These are phyloP conservation scores for Crambe crambe DNA, from an alignment of 37 sponge, comb jelly and placozoan species.

Conservation along the genomic window DNA sequence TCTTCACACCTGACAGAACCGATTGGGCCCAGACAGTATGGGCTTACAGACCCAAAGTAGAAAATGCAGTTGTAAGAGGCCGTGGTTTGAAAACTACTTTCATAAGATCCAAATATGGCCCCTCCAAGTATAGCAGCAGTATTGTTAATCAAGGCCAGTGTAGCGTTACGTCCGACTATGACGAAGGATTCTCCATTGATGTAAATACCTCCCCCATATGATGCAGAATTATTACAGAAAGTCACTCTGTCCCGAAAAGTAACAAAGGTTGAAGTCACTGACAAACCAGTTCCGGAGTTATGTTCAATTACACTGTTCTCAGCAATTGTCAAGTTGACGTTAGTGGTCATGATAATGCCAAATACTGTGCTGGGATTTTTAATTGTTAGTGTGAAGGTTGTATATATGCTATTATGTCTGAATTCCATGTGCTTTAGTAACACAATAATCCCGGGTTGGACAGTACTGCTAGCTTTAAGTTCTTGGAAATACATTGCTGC, in stretches of 20 bases:
- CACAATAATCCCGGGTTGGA: constrained; percentile 30
- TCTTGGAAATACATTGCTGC: constrained; percentile 25
- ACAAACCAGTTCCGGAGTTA: constrained; percentile 40
- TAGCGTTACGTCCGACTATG: constrained; percentile 14
- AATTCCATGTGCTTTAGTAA: constrained; percentile 8
- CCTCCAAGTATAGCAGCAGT: constrained; percentile 35
- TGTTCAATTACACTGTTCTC: constrained; percentile 15
- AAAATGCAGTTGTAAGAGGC: constrained; percentile 33
- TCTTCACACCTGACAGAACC: not conserved
- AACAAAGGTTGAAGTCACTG: not conserved
- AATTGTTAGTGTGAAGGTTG: not conserved
- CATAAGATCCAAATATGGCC: constrained; percentile 22
- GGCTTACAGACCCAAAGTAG: constrained; percentile 32
- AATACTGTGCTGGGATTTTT: not conserved
- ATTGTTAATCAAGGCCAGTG: constrained; percentile 20
- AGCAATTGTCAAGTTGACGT: constrained; percentile 32
- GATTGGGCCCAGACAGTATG: not conserved
- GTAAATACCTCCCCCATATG: constrained; percentile 40
- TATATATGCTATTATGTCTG: constrained; percentile 20
- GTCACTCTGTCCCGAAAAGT: constrained; percentile 1
- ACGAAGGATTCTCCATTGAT: constrained; percentile 6
- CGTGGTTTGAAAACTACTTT: not conserved
- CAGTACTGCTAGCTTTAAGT: constrained; percentile 1
- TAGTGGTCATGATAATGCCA: not conserved
- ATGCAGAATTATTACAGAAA: constrained; percentile 35